Base-by-base conservation (phyloP, 2,888 invertebrate genomes). In the Rhagophthalmus giganteus region DNA sequence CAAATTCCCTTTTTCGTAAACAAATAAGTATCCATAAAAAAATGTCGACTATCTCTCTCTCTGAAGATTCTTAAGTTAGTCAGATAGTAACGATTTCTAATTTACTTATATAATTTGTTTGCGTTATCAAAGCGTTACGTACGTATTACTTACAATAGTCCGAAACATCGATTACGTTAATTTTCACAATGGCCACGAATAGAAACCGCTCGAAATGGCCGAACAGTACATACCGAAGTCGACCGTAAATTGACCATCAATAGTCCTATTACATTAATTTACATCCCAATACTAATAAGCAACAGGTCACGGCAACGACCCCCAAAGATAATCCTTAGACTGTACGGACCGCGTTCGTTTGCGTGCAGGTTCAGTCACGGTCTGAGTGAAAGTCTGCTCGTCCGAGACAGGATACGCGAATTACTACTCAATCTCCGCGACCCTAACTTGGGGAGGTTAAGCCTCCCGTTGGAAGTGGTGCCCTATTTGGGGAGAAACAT, bases 341-440 rank as follows among this genome's bases (percentile, higher is more conserved):
- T 56, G 52, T 53, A 34, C 34, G 10, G 9, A 13, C 30, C 8
- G 10, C 4, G 12, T 27, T 13, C 15, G 27, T n/a, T 13, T 14
- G 20, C 37, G 30, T 37, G 14, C 32, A 10, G 40, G 33, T 41
- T 46, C 41, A 41, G 49, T 55, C 59, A 60, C 56, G 55, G 53
- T 55, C 60, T 59, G 59, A 59, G 48, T 38, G 57, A 57, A 58
- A 58, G 57, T 58, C 57, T 57, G 49, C 53, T 58, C 61, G 59
- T 60, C 59, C 57, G 55, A 54, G 54, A 57, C 63, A 59, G 65
- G 65, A 64, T 59, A 60, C 59, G 61, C 50, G 63, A 65, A 63
- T 62, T 64, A 63, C 64, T 59, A 59, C 58, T 60, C 61, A 64
- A 68, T 65, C 63, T 61, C 55, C 52, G 50, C 55, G 48, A 53